These are phyloP conservation scores for Pluvialis apricaria DNA, from an alignment of 2,113 vertebrate species.

Conservation along the genomic window DNA sequence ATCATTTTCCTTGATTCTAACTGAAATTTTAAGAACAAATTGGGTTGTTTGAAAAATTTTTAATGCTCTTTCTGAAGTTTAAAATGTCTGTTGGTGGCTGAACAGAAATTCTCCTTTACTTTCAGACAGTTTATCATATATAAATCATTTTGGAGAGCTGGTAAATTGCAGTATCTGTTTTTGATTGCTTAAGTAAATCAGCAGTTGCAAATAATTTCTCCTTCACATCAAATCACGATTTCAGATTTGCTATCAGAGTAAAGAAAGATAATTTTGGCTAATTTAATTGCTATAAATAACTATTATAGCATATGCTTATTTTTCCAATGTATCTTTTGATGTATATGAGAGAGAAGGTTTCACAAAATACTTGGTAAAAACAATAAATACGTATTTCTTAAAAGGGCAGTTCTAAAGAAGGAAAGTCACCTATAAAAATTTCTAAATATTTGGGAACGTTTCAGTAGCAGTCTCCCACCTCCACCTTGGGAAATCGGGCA, in stretches of 20 bases:
- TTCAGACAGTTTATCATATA: background rate
- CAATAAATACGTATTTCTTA: background rate
- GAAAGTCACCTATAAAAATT: background rate
- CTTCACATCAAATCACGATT: background rate
- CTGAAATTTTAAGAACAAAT: background rate
- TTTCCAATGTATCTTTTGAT: background rate
- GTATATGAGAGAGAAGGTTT: background rate
- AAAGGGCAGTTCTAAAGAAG: background rate
- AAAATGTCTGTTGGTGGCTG: background rate
- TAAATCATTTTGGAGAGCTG: background rate
- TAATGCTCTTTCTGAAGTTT: background rate
- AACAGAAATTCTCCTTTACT: background rate
- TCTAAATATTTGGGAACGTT: background rate
- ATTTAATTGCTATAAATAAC: background rate
- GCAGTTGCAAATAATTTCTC: background rate
- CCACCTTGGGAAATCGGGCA: no score
- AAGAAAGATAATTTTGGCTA: background rate
- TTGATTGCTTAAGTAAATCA: background rate
- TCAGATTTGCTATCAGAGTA: background rate
- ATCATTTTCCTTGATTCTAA: background rate
- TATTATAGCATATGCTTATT: background rate
- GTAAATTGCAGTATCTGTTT: background rate
- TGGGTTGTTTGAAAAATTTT: background rate
- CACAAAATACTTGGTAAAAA: background rate
- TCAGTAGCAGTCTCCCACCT: no score